phyloP scores from a whole-genome alignment of 2,888 invertebrate species.

The Plagodis pulveraria region DNA sequence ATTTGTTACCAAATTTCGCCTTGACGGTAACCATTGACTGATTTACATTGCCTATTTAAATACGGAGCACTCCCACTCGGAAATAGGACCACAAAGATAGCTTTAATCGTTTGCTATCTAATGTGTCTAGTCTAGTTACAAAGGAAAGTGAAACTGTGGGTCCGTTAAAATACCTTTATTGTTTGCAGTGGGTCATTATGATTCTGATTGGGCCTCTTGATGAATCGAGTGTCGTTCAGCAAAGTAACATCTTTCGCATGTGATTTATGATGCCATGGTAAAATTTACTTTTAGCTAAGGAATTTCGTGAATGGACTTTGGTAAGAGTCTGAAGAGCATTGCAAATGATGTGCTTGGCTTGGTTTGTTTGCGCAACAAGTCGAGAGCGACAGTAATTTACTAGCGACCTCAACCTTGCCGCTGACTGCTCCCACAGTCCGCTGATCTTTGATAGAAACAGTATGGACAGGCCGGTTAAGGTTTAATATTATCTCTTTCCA shows the following conservation, averaged over 20 bases:
- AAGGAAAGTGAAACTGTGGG: slow-evolving; percentile 60
- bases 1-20: slow-evolving; percentile 55
- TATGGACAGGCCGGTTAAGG: slow-evolving; percentile 1
- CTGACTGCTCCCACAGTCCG: slow-evolving; percentile 57
- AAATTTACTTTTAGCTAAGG: slow-evolving; percentile 24
- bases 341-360: slow-evolving; percentile 47
- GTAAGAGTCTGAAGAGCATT: slow-evolving; percentile 38
- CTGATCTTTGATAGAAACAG: slow-evolving; percentile 42
- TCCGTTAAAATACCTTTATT: too few species aligned
- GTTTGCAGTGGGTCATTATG: slow-evolving; percentile 45
- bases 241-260: slow-evolving; percentile 46
- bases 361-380: slow-evolving; percentile 61
- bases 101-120: slow-evolving; percentile 52
- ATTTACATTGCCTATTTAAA: slow-evolving; percentile 43
- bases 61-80: slow-evolving; percentile 52
- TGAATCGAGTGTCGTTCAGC: slow-evolving; percentile 55
- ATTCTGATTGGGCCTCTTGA: slow-evolving; percentile 55
- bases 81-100: slow-evolving; percentile 52
- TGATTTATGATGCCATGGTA: slow-evolving; percentile 44
- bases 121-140: slow-evolving; percentile 46
- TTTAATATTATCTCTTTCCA: too few species aligned
- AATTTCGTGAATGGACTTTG: slow-evolving; percentile 31
- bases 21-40: slow-evolving; percentile 47
- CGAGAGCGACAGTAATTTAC: slow-evolving; percentile 66
- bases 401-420: slow-evolving; percentile 74